These are phyloP conservation scores for Drosophila nigromelanica DNA, from an alignment of 1,140 invertebrate species.

Conservation along the genomic window DNA sequence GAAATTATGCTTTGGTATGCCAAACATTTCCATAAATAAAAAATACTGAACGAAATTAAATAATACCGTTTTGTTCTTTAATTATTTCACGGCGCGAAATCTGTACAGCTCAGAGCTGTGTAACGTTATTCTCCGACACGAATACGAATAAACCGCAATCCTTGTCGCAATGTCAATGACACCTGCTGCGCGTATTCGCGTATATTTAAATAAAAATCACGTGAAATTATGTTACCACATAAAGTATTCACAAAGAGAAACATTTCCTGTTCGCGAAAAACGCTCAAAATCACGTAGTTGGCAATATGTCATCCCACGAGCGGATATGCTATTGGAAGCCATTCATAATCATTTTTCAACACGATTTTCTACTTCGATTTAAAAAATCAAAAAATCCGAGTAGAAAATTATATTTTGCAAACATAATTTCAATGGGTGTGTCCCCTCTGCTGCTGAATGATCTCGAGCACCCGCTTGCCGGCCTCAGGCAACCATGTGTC, in stretches of 20 bases:
- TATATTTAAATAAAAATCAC: conserved; percentile 14
- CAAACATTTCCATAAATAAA: conserved; percentile 38
- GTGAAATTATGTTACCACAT: background rate
- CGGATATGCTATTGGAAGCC: conserved; percentile 21
- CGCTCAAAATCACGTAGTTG: background rate
- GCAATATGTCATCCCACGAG: conserved; percentile 1
- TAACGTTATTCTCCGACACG: background rate
- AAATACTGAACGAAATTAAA: background rate
- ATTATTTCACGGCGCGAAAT: conserved; percentile 6
- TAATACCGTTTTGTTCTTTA: conserved; percentile 2
- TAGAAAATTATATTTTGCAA: too few relatives aligned
- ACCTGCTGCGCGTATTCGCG: background rate
- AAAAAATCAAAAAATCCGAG: too few relatives aligned
- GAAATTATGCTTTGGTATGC: conserved; percentile 47
- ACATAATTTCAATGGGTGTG: too few relatives aligned
- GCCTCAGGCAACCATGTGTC: conserved; percentile 43
- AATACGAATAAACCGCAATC: conserved; percentile 6
- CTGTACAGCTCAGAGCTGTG: background rate
- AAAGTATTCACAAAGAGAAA: conserved; percentile 14
- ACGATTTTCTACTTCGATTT: too few relatives aligned
- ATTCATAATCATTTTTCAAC: too few relatives aligned
- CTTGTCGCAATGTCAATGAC: conserved; percentile 26
- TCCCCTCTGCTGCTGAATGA: too few relatives aligned
- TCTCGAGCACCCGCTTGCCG: too few relatives aligned
- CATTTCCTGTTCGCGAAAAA: background rate